These are phyloP conservation scores for Telenomus remus DNA, from an alignment of 1,140 invertebrate genomes.

Conservation along the genomic window DNA sequence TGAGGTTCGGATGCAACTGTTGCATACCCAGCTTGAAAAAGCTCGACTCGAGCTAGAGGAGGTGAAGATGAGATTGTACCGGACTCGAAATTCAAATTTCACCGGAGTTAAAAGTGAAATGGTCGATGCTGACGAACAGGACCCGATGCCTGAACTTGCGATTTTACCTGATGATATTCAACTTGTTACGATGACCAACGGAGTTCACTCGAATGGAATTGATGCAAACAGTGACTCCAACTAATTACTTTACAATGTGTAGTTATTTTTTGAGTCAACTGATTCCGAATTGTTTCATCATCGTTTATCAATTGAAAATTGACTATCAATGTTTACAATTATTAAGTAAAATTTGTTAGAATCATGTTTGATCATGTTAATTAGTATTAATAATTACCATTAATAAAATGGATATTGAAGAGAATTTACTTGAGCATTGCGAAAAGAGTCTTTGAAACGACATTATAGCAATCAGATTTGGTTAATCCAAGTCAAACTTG, in stretches of 20 bases:
- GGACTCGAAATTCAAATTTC: constrained; percentile 24
- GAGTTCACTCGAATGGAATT: constrained; percentile 4
- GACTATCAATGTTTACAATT: too few species aligned
- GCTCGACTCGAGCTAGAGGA: constrained; percentile 44
- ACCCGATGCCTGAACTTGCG: constrained; percentile 18
- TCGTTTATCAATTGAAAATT: too few species aligned
- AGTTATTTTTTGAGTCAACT: too few species aligned
- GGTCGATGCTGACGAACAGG: constrained; percentile 26
- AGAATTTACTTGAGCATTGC: too few species aligned
- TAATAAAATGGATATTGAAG: too few species aligned
- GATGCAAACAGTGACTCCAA: constrained; percentile 2
- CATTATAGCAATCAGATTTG: constrained; percentile 16
- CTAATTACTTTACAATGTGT: not conserved
- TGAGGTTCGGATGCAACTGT: constrained; percentile 33
- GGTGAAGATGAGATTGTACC: constrained; percentile 33
- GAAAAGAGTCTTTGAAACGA: too few species aligned
- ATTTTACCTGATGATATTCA: constrained; percentile 33
- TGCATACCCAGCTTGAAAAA: constrained; percentile 36
- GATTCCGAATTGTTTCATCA: too few species aligned
- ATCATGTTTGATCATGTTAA: too few species aligned
- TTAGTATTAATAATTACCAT: too few species aligned
- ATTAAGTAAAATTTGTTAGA: too few species aligned
- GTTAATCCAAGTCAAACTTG: constrained; percentile 4
- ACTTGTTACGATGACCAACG: constrained; percentile 30
- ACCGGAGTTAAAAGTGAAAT: constrained; percentile 37